Percentiles rank a stretch among this genome's conserved stretches.
Evolutionary conservation across 2,113 vertebrate species (phyloP).

Genomic region (Daboia siamensis): DNA sequence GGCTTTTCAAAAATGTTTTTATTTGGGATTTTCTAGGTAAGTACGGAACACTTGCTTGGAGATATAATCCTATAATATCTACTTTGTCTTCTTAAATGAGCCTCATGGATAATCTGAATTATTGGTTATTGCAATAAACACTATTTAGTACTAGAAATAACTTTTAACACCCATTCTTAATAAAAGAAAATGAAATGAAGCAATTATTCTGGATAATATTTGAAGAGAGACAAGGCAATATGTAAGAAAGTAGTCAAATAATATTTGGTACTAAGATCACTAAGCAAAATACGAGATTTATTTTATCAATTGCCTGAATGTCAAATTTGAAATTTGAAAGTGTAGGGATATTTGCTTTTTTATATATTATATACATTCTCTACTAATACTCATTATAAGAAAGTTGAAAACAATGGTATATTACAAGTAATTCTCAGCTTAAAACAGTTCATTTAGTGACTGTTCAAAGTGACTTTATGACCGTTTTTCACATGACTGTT

Average conservation of each 20-base stretch:
- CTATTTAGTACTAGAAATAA: neutral
- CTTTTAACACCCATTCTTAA: neutral
- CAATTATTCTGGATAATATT: neutral
- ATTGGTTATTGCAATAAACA: neutral
- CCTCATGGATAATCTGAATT: neutral
- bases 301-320: neutral
- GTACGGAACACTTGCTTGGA: conserved; percentile 20
- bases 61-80: neutral
- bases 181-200: neutral
- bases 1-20: conserved; percentile 98
- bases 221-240: neutral
- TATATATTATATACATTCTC: neutral
- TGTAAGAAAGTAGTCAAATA: neutral
- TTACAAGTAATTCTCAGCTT: neutral
- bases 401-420: neutral
- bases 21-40: conserved; percentile 98
- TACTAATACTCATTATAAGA: neutral
- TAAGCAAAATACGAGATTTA: neutral
- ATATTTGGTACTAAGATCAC: neutral
- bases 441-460: neutral
- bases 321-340: neutral
- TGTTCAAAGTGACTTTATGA: neutral
- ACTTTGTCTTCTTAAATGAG: neutral
- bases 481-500: neutral
- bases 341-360: neutral